phyloP scores from a whole-genome alignment of 2,797 vertebrate genomes.

The Calcarius lapponicus region DNA sequence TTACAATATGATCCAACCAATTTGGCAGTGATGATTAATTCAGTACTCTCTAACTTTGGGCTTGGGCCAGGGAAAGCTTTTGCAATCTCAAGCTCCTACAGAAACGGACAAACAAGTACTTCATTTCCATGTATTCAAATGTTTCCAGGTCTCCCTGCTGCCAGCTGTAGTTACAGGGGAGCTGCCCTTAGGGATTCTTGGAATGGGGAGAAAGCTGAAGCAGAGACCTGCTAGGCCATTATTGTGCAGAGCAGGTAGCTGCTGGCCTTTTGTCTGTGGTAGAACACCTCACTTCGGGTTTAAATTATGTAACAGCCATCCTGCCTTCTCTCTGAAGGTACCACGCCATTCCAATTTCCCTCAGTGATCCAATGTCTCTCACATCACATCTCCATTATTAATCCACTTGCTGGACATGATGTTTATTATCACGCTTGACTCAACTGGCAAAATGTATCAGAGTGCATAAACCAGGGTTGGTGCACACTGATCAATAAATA shows the following conservation, averaged over 20 bases:
- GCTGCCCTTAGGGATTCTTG: neutral
- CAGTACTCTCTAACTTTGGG: neutral
- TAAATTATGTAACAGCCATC: neutral
- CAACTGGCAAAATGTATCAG: neutral
- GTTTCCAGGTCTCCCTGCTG: neutral
- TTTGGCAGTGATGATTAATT: neutral
- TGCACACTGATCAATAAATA: neutral
- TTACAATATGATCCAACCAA: neutral
- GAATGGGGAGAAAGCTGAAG: neutral
- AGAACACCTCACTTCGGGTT: neutral
- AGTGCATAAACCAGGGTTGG: neutral
- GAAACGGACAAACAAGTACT: neutral
- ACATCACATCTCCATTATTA: neutral
- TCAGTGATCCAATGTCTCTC: neutral
- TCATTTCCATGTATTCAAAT: neutral
- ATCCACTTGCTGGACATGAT: neutral
- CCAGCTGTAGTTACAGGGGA: neutral
- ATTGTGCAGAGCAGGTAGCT: neutral
- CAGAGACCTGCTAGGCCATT: accelerated
- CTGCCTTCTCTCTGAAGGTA: neutral
- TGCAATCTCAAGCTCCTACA: neutral
- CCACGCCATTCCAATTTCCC: accelerated
- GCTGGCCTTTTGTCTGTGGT: neutral
- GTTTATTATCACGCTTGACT: neutral
- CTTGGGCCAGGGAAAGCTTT: neutral